A percentile compares a stretch with the other conserved stretches of the same genome.
Evolutionary conservation across 1,140 invertebrate genomes (phyloP).

Genomic region (Carposina sasakii): DNA sequence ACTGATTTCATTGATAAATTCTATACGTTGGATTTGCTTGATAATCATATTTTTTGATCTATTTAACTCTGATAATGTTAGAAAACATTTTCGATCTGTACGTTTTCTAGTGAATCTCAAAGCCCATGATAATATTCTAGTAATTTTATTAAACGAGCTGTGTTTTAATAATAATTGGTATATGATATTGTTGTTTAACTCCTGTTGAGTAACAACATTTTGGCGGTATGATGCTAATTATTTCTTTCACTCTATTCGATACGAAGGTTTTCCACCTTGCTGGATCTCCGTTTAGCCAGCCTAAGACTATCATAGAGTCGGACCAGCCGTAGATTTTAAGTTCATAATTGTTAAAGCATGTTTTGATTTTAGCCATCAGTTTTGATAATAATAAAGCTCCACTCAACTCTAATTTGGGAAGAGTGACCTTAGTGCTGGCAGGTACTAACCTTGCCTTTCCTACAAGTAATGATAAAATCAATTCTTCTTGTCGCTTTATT

Average conservation of each 20-base stretch:
- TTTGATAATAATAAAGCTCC: no score
- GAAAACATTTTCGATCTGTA: not conserved
- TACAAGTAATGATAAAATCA: no score
- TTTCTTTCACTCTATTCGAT: not conserved
- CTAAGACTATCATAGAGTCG: not conserved
- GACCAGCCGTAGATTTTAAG: not conserved
- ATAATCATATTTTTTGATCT: slow-evolving; percentile 7
- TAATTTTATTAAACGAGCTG: slow-evolving; percentile 3
- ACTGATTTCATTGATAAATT: slow-evolving; percentile 12
- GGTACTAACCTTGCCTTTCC: no score
- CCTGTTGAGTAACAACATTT: not conserved
- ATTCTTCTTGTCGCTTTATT: not conserved
- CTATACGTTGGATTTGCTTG: slow-evolving; percentile 10
- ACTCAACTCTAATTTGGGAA: no score
- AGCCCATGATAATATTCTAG: slow-evolving; percentile 10
- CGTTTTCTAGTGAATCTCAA: slow-evolving; percentile 3
- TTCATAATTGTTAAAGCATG: not conserved
- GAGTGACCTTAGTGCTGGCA: no score
- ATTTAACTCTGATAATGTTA: slow-evolving; percentile 6
- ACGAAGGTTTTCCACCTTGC: not conserved
- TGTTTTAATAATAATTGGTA: not conserved
- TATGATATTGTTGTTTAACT: slow-evolving; percentile 4
- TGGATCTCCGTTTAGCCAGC: not conserved
- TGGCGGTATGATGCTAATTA: not conserved
- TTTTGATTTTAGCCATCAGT: no score